Evolutionary conservation across 2,797 vertebrate genomes (phyloP).

Genomic region (Hybognathus amarus): DNA sequence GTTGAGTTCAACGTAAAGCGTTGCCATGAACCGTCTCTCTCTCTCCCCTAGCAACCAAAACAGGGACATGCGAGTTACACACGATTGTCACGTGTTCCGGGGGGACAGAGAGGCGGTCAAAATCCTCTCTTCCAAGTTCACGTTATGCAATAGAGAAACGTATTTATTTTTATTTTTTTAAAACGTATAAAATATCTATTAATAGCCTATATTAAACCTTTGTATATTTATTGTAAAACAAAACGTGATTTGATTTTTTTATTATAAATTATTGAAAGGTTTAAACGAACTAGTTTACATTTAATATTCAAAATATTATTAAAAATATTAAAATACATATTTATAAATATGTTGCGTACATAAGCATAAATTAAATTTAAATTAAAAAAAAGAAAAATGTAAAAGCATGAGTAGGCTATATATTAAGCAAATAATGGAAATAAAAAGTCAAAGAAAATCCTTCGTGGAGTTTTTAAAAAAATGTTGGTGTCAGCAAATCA

Average conservation of each 20-base stretch:
- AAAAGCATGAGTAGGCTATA: background rate
- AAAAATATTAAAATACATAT: background rate
- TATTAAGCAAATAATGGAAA: background rate
- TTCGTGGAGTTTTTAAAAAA: background rate
- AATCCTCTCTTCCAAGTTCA: constrained; percentile 17
- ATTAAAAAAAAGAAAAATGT: too few species aligned
- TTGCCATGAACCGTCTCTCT: constrained; percentile 59
- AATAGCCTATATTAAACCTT: background rate
- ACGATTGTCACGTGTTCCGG: constrained; percentile 70
- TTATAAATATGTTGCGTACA: background rate
- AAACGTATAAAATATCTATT: background rate
- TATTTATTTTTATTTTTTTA: background rate
- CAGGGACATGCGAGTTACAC: constrained; percentile 61
- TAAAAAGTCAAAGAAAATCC: background rate
- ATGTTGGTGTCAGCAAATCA: background rate
- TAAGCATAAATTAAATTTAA: background rate
- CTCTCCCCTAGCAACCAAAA: constrained; percentile 69
- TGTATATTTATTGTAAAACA: background rate
- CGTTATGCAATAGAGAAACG: constrained; percentile 4
- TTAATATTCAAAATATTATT: background rate
- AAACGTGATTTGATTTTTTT: background rate
- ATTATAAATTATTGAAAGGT: background rate
- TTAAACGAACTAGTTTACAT: background rate
- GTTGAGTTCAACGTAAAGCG: constrained; percentile 63
- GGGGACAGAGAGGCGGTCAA: constrained; percentile 24